Evolutionary conservation across 2,888 invertebrate genomes (phyloP), one percentile per base, ranked within the genome.

Genomic region (Ophioninae sp.): DNA sequence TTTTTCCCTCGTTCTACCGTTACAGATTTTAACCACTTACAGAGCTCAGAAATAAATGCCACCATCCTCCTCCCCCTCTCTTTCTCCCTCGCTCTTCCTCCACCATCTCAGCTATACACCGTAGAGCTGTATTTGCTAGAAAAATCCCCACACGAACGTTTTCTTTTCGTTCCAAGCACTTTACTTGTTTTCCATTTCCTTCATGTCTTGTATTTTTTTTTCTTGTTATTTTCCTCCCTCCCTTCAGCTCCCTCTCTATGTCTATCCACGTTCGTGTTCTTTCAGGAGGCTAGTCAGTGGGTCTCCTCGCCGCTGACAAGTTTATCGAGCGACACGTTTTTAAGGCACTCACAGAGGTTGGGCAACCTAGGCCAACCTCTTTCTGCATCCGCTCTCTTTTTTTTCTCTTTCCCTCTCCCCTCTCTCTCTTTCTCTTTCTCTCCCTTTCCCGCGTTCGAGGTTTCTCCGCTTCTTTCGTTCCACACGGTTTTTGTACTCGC

Each of bases 311-410:
- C 39, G 59, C 70, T 56, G 57, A 67, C 82, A 85, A 86, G 82
- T 86, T 88, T 86, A 87, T 88, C 85, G 86, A 86, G 85, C 83
- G 86, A 86, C 85, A 85, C 85, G 78, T 86, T 86, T 86, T 86
- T 82, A 81, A 85, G 85, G 76, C 81, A 77, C 81, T 83, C 61
- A 61, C 75, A 57, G 57, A 76, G 65, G 65, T 75, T 50, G 77
- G 74, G 73, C 65, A 64, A 73, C 74, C 70, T 76, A 61, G 10
- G 30, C 56, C 59, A 70, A 65, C 74, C 74, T 68, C 64, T 64
- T 72, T 76, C 64, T 64, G 68, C 37, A 50, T 76, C n/a, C 59
- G 23, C 37, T 50, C 37, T 37, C 30, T 56, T 69, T 57, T 70
- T 57, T 65, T 21, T 17, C 69, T 68, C 37, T 44, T 44, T 56